Base-by-base conservation (phyloP, 2,797 vertebrate species). In the Tangara arthus region DNA sequence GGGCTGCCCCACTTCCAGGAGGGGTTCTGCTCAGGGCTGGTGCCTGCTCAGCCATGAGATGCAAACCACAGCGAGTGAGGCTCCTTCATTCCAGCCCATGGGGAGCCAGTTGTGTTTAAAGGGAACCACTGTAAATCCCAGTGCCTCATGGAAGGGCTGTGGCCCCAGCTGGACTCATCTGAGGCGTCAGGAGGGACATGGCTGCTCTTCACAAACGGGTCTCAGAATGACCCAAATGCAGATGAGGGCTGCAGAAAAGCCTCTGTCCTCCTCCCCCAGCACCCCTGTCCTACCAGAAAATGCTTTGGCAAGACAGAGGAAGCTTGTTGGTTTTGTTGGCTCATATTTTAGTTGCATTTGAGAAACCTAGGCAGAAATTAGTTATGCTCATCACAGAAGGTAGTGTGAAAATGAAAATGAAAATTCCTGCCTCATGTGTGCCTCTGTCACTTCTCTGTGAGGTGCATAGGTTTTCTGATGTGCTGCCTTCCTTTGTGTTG, bases 221-320 rank as follows among this genome's bases (percentile, higher is more conserved):
- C 24, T 89, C 39, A 68, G 77, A 68, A 35, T 49, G 27, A 93
- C 30, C 16, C 34, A n/a, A 75, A 52, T 11, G 42, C 27, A 64
- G 41, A n/a, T 34, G 5, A 52, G 4, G 18, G n/a, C 32, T 50
- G 34, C 2, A 6, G 44, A 18, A 81, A 89, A 89, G 28, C 16
- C 21, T 34, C 5, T 34, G 1, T 26, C 8, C 30, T 8, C 3
- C 6, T 4, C 28, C 12, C 20, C 1, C 0, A 20, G 22, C n/a
- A 77, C 2, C 8, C 15, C 22, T 15, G 5, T 76, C 35, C 17
- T 4, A 3, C 16, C 56, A 77, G 37, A 30, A 87, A 61, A 84
- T 32, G 6, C 15, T 56, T 27, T 76, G 30, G 26, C 20, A 69
- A 59, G 35, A 32, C 5, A 50, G 15, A 53, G 34, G 32, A 66